phyloP scores from a whole-genome alignment of 2,888 invertebrate species.

The Microctonus hyperodae region DNA sequence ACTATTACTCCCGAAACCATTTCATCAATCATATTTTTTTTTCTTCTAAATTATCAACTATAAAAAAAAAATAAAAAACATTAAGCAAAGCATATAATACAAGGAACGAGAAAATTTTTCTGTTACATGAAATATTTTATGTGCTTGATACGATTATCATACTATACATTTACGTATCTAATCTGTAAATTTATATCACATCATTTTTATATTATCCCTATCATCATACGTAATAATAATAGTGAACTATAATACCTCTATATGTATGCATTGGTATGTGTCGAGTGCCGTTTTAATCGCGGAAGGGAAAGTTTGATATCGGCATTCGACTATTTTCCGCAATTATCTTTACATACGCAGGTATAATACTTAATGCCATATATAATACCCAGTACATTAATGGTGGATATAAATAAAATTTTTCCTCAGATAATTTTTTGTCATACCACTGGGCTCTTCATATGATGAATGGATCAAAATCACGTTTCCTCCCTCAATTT shows the following conservation, averaged over 20 bases:
- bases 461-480: too few species aligned
- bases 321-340: not conserved
- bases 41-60: too few species aligned
- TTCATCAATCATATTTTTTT: too few species aligned
- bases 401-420: not conserved
- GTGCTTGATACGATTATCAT: not conserved
- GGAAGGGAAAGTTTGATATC: constrained; percentile 26
- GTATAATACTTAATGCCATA: too few species aligned
- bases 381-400: not conserved
- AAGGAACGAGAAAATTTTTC: too few species aligned
- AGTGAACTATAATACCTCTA: not conserved
- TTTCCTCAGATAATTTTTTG: not conserved
- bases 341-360: not conserved
- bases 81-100: too few species aligned
- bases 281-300: constrained; percentile 13
- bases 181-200: not conserved
- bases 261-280: not conserved
- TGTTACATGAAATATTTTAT: too few species aligned
- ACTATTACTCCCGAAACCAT: too few species aligned
- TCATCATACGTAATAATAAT: not conserved
- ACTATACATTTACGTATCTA: not conserved
- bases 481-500: too few species aligned
- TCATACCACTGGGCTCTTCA: not conserved
- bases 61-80: too few species aligned
- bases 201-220: too few species aligned